These are phyloP conservation scores for Mixornis gularis DNA, from an alignment of 2,113 vertebrate species.

Conservation along the genomic window DNA sequence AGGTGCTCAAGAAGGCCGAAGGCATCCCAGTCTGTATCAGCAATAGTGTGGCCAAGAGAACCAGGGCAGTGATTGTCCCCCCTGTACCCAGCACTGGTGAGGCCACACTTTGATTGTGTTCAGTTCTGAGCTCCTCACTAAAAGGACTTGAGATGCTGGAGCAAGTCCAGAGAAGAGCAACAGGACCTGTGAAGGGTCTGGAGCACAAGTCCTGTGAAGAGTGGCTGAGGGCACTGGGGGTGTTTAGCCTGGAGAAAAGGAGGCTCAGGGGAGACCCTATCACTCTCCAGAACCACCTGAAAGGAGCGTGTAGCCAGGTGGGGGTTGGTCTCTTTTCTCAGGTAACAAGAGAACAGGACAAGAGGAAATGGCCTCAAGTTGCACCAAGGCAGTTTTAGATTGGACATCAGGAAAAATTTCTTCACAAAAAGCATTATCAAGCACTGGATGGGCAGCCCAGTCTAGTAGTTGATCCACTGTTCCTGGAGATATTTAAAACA, in stretches of 20 bases:
- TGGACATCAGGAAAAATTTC: neutral
- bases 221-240: rapidly evolving
- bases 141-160: rapidly evolving
- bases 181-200: rapidly evolving
- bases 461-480: neutral
- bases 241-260: neutral
- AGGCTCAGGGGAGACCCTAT: neutral
- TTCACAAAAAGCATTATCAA: neutral
- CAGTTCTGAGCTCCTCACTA: neutral
- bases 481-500: neutral
- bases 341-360: neutral
- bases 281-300: neutral
- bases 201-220: neutral
- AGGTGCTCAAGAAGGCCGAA: neutral
- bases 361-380: neutral
- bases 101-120: rapidly evolving
- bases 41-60: neutral
- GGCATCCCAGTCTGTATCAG: neutral
- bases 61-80: neutral
- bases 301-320: rapidly evolving
- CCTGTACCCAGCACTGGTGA: rapidly evolving
- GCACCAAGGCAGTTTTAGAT: neutral
- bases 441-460: neutral
- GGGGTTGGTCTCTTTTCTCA: neutral
- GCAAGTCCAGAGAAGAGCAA: rapidly evolving